Percentiles rank a stretch among this genome's conserved stretches.
Evolutionary conservation across 2,888 invertebrate genomes (phyloP).

Genomic region (Scaptomyza reducta): DNA sequence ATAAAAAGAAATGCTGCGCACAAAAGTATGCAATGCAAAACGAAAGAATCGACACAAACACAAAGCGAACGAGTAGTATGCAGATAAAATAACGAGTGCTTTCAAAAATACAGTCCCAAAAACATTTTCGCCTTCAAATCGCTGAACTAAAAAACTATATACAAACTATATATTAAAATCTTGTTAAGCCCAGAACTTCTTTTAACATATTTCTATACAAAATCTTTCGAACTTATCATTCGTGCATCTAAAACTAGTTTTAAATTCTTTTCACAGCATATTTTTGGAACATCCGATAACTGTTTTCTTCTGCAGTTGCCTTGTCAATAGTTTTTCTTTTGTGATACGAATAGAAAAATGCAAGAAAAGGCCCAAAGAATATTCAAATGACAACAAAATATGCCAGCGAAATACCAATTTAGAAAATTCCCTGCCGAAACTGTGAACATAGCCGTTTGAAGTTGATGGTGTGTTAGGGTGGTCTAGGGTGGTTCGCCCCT

Average conservation of each 20-base stretch:
- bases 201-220: background rate
- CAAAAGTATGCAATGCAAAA: slow-evolving; percentile 39
- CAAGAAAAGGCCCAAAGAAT: background rate
- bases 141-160: background rate
- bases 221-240: background rate
- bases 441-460: slow-evolving; percentile 16
- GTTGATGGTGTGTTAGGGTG: too few species aligned
- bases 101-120: slow-evolving; percentile 16
- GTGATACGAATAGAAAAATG: background rate
- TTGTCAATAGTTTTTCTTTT: background rate
- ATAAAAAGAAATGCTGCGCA: slow-evolving; percentile 57
- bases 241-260: too few species aligned
- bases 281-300: background rate
- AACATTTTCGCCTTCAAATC: slow-evolving; percentile 22
- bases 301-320: background rate
- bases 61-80: slow-evolving; percentile 22
- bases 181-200: background rate
- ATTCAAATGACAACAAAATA: slow-evolving; percentile 29
- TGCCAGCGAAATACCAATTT: slow-evolving; percentile 36
- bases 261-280: background rate
- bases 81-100: slow-evolving; percentile 56
- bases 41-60: slow-evolving; percentile 15
- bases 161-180: too few species aligned
- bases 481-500: background rate
- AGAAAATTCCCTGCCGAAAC: slow-evolving; percentile 17